Conservation (phyloP, 2,113 vertebrate species). For the Oxygymnocypris stewartii region DNA sequence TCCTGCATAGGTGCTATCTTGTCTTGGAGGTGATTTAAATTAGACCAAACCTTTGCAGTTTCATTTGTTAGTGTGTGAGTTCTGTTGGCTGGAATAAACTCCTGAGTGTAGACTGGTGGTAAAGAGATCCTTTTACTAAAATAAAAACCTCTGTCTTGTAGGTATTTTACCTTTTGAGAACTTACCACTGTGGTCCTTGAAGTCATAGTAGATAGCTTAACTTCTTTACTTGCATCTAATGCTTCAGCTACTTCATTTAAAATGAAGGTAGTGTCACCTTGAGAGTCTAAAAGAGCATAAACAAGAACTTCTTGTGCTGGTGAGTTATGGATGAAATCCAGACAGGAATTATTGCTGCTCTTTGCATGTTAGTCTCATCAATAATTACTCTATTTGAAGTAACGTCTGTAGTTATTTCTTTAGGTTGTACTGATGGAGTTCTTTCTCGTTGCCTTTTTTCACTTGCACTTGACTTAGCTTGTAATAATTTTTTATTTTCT, state of each 20-base stretch:
- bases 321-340: slow-evolving; percentile 1
- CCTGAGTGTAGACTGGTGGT: slow-evolving; percentile 18
- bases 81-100: slow-evolving; percentile 16
- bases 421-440: too few species aligned
- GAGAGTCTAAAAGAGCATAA: background rate
- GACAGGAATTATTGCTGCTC: background rate
- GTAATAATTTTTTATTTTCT: too few species aligned
- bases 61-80: slow-evolving; percentile 20
- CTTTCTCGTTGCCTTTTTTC: too few species aligned
- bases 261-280: background rate
- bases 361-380: too few species aligned
- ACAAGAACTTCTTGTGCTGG: slow-evolving; percentile 10
- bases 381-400: too few species aligned
- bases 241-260: background rate
- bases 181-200: slow-evolving; percentile 27
- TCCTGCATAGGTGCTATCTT: background rate
- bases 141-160: background rate
- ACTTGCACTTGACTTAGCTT: too few species aligned
- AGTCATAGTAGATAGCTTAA: slow-evolving; percentile 23
- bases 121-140: slow-evolving; percentile 13
- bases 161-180: slow-evolving; percentile 21
- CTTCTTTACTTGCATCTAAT: background rate
- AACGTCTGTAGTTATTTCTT: too few species aligned
- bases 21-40: slow-evolving; percentile 17
- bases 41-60: slow-evolving; percentile 21